phyloP scores from a whole-genome alignment of 2,113 vertebrate genomes.

The Muscicapa adusta region DNA sequence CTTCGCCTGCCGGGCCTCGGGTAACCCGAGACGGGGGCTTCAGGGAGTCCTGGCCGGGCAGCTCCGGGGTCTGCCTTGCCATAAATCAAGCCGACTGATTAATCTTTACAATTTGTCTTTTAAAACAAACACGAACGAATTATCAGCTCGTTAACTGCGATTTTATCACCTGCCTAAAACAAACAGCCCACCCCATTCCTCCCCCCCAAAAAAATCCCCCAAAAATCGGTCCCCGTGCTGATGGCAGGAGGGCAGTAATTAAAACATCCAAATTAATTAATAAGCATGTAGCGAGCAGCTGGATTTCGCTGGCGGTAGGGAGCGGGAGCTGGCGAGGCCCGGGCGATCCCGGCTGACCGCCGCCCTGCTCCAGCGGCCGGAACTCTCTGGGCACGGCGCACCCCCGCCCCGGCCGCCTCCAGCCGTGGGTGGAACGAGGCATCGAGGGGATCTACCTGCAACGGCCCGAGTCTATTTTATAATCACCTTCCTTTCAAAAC shows the following conservation, averaged over 20 bases:
- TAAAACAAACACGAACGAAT: constrained; percentile 68
- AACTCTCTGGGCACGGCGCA: neutral
- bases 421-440: neutral
- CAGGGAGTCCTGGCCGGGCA: constrained; percentile 19
- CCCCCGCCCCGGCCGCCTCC: neutral
- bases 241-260: neutral
- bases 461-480: neutral
- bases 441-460: neutral
- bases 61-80: constrained; percentile 39
- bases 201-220: neutral
- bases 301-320: neutral
- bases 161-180: constrained; percentile 68
- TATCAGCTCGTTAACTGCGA: constrained; percentile 71
- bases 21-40: constrained; percentile 29
- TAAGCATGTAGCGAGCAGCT: neutral
- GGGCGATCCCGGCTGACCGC: neutral
- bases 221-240: neutral
- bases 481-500: neutral
- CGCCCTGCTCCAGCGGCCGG: neutral
- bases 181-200: constrained; percentile 33
- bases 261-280: constrained; percentile 5
- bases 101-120: constrained; percentile 73
- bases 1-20: neutral
- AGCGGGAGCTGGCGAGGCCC: neutral
- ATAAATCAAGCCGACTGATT: constrained; percentile 65